Percentiles rank a stretch among this genome's conserved stretches.
Evolutionary conservation across 2,888 invertebrate species (phyloP).

Genomic region (Crocallis elinguaria): DNA sequence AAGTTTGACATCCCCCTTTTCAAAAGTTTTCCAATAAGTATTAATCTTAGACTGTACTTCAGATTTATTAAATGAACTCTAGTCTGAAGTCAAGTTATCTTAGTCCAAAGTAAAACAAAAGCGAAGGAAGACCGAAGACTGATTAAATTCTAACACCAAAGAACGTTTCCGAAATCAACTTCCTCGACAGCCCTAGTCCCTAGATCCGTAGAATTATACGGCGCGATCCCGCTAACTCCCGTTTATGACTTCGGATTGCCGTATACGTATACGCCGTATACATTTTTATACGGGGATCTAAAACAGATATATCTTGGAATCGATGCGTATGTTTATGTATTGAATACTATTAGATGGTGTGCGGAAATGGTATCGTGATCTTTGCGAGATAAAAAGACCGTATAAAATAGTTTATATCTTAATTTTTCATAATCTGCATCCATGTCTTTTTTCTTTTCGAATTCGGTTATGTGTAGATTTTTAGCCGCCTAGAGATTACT

Average conservation of each 20-base stretch:
- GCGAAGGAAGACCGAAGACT: too few relatives aligned
- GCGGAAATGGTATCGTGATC: slow-evolving; percentile 11
- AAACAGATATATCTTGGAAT: slow-evolving; percentile 49
- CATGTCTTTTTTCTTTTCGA: background rate
- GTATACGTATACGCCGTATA: slow-evolving; percentile 56
- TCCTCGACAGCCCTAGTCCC: slow-evolving; percentile 43
- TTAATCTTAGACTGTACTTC: too few relatives aligned
- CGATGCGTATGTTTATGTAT: slow-evolving; percentile 45
- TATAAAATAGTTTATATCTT: background rate
- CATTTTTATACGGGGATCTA: slow-evolving; percentile 71
- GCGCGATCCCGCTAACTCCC: slow-evolving; percentile 55
- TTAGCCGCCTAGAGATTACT: too few relatives aligned
- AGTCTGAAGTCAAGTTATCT: too few relatives aligned
- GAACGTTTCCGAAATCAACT: background rate
- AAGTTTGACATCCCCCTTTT: too few relatives aligned
- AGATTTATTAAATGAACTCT: too few relatives aligned
- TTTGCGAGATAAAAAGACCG: background rate
- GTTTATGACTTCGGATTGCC: slow-evolving; percentile 58
- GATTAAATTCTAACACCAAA: background rate
- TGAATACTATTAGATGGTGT: slow-evolving; percentile 35
- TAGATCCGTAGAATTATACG: slow-evolving; percentile 51
- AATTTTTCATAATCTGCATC: background rate
- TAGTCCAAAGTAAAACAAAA: too few relatives aligned
- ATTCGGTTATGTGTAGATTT: too few relatives aligned
- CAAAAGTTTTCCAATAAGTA: too few relatives aligned